These are phyloP conservation scores for Epinephelus awoara DNA, from an alignment of 2,797 vertebrate genomes.

Conservation along the genomic window DNA sequence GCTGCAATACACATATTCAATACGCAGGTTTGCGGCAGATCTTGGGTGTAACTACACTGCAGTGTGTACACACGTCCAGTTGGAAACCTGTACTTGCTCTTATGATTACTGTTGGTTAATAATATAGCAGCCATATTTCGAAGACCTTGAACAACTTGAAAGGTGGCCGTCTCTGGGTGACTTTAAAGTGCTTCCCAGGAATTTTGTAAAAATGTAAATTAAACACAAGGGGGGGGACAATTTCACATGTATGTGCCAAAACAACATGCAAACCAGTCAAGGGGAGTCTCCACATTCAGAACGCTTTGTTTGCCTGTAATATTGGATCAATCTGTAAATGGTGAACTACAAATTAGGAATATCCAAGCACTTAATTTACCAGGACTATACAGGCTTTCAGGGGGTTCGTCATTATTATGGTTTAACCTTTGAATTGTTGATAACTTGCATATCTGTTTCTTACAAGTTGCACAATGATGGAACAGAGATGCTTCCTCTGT, in stretches of 20 bases:
- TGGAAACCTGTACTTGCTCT: slow-evolving; percentile 20
- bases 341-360: slow-evolving; percentile 3
- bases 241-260: slow-evolving; percentile 66
- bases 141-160: slow-evolving; percentile 22
- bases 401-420: background rate
- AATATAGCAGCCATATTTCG: slow-evolving; percentile 34
- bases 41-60: background rate
- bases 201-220: slow-evolving; percentile 11
- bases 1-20: slow-evolving; percentile 19
- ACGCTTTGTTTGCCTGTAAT: slow-evolving; percentile 10
- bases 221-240: slow-evolving; percentile 10
- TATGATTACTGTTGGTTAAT: slow-evolving; percentile 9
- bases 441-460: slow-evolving; percentile 18
- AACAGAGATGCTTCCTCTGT: slow-evolving; percentile 24
- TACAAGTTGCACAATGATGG: slow-evolving; percentile 26
- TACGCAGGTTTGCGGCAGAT: slow-evolving; percentile 7
- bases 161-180: slow-evolving; percentile 14
- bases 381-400: slow-evolving; percentile 3
- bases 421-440: slow-evolving; percentile 22
- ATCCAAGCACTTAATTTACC: slow-evolving; percentile 6
- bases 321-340: slow-evolving; percentile 6
- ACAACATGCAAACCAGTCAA: slow-evolving; percentile 12
- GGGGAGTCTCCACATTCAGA: slow-evolving; percentile 11
- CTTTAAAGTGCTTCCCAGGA: slow-evolving; percentile 13
- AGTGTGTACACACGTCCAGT: slow-evolving; percentile 16